Evolutionary conservation across 2,888 invertebrate species (phyloP).

Genomic region (Cyrtodaria siliqua): DNA sequence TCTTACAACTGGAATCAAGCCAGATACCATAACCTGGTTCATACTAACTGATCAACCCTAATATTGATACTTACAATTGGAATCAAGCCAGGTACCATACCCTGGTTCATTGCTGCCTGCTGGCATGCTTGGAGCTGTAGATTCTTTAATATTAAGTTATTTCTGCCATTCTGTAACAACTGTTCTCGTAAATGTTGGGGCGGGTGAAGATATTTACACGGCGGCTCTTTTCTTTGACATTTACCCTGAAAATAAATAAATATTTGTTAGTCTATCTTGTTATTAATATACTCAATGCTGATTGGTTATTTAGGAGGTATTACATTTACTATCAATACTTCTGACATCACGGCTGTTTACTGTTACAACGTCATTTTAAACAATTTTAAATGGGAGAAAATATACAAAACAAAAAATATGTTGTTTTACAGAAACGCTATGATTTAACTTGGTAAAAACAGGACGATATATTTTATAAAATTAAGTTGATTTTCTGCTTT

Average conservation of each 20-base stretch:
- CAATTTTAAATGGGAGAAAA: no score
- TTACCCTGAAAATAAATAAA: constrained; percentile 93
- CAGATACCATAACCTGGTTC: constrained; percentile 68
- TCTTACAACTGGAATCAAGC: constrained; percentile 80
- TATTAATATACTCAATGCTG: no score
- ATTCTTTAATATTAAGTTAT: constrained; percentile 99
- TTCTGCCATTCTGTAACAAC: constrained; percentile 99
- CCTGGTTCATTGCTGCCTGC: constrained; percentile 70
- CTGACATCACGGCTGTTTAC: no score
- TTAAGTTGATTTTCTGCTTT: no score
- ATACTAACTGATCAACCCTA: constrained; percentile 6
- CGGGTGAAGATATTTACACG: constrained; percentile 99
- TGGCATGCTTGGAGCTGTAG: constrained; percentile 86
- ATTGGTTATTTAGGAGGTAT: no score
- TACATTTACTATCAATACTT: no score
- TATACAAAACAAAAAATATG: no score
- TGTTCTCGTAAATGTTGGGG: constrained; percentile 99
- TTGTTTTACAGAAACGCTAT: no score
- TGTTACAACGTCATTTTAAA: no score
- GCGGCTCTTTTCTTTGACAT: constrained; percentile 99
- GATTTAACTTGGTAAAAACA: no score
- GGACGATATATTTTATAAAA: no score
- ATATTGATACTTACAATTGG: constrained; percentile 75
- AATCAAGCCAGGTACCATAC: constrained; percentile 72
- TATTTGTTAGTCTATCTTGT: no score